Conservation (phyloP, 2,113 vertebrate genomes). For the Pelobates fuscus region DNA sequence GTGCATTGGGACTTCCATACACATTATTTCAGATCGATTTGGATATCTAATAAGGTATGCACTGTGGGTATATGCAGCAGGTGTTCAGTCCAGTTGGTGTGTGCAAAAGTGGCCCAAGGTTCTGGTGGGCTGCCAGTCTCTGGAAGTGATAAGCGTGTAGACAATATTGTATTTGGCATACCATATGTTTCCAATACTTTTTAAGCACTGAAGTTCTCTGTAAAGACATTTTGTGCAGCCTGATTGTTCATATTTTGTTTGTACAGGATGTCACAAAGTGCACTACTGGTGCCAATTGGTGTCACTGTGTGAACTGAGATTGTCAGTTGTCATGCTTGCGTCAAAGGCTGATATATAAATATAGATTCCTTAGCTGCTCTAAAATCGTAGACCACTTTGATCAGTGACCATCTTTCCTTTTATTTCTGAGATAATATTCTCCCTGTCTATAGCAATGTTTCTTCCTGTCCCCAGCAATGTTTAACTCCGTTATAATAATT, state of each 20-base stretch:
- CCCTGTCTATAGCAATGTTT: no score
- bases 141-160: background rate
- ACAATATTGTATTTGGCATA: no score
- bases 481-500: no score
- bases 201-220: background rate
- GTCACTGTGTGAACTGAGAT: background rate
- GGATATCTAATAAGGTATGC: background rate
- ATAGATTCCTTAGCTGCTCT: background rate
- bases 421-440: no score
- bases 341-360: background rate
- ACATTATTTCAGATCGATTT: background rate
- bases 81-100: background rate
- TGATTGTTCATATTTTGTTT: background rate
- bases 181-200: no score
- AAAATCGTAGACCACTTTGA: no score
- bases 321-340: background rate
- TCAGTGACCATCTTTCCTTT: no score
- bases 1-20: no score
- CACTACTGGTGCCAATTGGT: background rate
- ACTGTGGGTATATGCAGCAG: no score
- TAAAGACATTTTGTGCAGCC: background rate
- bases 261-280: background rate
- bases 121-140: background rate
- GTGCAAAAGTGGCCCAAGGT: background rate
- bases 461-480: no score